These are phyloP conservation scores for Oophaga sylvatica DNA, from an alignment of 2,797 vertebrate species.

Conservation along the genomic window DNA sequence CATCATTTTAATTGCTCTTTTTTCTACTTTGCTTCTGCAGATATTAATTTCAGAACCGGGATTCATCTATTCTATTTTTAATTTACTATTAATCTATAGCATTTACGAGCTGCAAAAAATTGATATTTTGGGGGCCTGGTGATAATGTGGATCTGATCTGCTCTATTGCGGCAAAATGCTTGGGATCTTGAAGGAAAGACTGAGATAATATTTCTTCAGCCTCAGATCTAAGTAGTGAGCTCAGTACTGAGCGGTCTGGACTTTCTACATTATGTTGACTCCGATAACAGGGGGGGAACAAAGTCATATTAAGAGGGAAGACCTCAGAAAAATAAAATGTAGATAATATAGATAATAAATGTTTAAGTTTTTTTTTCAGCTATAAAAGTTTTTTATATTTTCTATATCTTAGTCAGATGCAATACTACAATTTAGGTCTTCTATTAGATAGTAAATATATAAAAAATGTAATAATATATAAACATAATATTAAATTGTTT, in stretches of 20 bases:
- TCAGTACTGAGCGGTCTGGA: background rate
- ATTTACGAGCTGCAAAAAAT: background rate
- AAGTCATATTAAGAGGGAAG: background rate
- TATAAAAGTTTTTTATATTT: no score
- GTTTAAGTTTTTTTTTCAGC: no score
- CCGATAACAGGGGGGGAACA: background rate
- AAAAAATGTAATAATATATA: no score
- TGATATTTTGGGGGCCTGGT: background rate
- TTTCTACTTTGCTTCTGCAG: constrained; percentile 12
- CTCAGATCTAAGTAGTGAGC: background rate
- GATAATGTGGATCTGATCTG: background rate
- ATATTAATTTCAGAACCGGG: constrained; percentile 4
- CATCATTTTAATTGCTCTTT: constrained; percentile 40
- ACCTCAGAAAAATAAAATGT: background rate
- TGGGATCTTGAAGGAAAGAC: background rate
- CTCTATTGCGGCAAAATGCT: background rate
- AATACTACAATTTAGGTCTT: no score
- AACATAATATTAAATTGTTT: no score
- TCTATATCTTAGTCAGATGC: no score
- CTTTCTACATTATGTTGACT: background rate
- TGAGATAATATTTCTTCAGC: background rate
- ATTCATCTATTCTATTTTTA: constrained; percentile 19
- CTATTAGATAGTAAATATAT: no score
- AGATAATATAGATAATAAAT: background rate
- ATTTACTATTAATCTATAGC: constrained; percentile 24